These are phyloP conservation scores for Tachina fera DNA, from an alignment of 2,888 invertebrate genomes.

Conservation along the genomic window DNA sequence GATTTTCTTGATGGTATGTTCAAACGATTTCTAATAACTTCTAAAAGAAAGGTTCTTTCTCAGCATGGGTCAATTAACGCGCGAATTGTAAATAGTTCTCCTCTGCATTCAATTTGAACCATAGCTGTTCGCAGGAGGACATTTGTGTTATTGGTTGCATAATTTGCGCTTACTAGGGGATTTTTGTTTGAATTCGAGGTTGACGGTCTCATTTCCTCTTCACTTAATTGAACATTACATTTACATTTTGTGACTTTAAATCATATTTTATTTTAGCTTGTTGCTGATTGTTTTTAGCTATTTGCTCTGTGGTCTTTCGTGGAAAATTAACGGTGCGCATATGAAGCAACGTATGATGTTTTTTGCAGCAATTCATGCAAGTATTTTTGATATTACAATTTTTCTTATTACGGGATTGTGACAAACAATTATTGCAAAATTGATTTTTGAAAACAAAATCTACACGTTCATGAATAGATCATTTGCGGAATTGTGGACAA, in stretches of 20 bases:
- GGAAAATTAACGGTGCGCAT: background rate
- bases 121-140: background rate
- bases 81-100: background rate
- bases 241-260: background rate
- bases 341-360: background rate
- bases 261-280: background rate
- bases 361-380: background rate
- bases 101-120: background rate
- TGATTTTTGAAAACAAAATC: conserved; percentile 26
- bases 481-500: no score
- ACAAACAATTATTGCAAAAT: conserved; percentile 18
- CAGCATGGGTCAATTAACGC: background rate
- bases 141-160: background rate
- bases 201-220: no score
- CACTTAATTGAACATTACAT: no score
- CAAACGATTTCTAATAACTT: no score
- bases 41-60: conserved; percentile 30
- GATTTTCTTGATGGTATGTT: no score
- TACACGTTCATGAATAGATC: background rate
- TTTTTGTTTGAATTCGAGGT: no score
- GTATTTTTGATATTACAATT: conserved; percentile 7
- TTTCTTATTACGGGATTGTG: background rate
- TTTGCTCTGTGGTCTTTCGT: background rate
- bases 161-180: no score
- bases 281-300: background rate